Conservation (phyloP, 2,888 invertebrate species). For the Trachelus troglodyta region DNA sequence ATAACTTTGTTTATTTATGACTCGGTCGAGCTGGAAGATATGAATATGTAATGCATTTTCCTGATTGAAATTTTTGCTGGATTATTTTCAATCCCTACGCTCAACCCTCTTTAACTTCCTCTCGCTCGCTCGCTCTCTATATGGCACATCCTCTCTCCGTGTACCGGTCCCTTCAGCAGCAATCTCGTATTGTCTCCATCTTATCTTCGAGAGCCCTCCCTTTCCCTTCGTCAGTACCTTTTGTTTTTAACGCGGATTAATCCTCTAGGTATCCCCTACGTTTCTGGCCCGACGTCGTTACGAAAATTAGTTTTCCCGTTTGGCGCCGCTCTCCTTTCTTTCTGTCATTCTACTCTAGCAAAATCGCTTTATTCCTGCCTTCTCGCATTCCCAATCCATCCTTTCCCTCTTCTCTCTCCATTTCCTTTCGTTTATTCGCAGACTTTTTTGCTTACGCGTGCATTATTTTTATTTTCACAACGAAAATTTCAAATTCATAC, state of each 20-base stretch:
- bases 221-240: conserved; percentile 18
- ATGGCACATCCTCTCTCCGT: background rate
- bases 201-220: conserved; percentile 21
- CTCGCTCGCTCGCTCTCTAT: conserved; percentile 20
- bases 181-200: conserved; percentile 16
- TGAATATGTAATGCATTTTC: conserved; percentile 64
- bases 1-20: conserved; percentile 50
- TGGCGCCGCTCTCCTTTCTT: background rate
- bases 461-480: background rate
- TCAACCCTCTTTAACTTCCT: conserved; percentile 27
- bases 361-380: background rate
- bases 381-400: background rate
- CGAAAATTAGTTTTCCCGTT: conserved; percentile 1
- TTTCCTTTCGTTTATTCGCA: background rate
- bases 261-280: conserved; percentile 10
- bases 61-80: conserved; percentile 63
- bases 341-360: background rate
- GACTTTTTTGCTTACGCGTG: background rate
- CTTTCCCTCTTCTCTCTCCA: background rate
- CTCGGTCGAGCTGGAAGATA: conserved; percentile 37
- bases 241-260: conserved; percentile 21
- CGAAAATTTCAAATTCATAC: background rate
- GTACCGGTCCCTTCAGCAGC: background rate
- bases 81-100: conserved; percentile 45
- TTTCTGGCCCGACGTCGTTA: conserved; percentile 3